Conservation (phyloP, 1,140 invertebrate genomes). For the Philotrypesis tridentata region DNA sequence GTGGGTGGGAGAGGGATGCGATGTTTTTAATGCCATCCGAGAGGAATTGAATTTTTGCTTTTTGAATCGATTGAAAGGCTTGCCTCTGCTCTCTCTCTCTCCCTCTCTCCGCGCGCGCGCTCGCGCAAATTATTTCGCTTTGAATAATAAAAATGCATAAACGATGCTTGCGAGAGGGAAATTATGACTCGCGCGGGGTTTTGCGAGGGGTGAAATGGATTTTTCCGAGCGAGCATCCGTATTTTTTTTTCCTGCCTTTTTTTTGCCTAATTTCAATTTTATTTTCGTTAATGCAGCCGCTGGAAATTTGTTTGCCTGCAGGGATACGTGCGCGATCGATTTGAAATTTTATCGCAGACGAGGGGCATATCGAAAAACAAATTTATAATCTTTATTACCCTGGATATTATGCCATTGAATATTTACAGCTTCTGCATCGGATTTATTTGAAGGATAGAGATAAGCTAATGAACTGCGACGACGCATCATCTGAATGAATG, state of each 20-base stretch:
- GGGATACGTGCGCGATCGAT: too few relatives aligned
- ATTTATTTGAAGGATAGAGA: not conserved
- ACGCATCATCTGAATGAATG: too few relatives aligned
- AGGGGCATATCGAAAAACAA: not conserved
- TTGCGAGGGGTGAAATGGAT: not conserved
- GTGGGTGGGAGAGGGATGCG: not conserved
- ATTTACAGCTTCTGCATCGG: too few relatives aligned
- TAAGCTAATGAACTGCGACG: not conserved
- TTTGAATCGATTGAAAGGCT: conserved; percentile 11
- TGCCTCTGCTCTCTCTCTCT: too few relatives aligned
- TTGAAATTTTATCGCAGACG: too few relatives aligned
- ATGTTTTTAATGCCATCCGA: conserved; percentile 18
- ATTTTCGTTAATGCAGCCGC: not conserved
- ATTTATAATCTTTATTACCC: too few relatives aligned
- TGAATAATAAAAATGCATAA: conserved; percentile 4
- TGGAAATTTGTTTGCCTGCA: not conserved
- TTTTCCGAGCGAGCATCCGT: not conserved
- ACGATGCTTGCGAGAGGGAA: not conserved
- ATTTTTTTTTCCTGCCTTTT: too few relatives aligned
- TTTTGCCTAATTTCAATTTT: not conserved
- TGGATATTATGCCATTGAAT: too few relatives aligned
- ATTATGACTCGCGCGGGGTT: not conserved
- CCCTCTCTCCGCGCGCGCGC: too few relatives aligned
- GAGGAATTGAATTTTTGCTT: conserved; percentile 30
- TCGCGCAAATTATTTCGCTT: conserved; percentile 10